Conservation (phyloP, 2,888 invertebrate species). For the Drosophila mettleri region DNA sequence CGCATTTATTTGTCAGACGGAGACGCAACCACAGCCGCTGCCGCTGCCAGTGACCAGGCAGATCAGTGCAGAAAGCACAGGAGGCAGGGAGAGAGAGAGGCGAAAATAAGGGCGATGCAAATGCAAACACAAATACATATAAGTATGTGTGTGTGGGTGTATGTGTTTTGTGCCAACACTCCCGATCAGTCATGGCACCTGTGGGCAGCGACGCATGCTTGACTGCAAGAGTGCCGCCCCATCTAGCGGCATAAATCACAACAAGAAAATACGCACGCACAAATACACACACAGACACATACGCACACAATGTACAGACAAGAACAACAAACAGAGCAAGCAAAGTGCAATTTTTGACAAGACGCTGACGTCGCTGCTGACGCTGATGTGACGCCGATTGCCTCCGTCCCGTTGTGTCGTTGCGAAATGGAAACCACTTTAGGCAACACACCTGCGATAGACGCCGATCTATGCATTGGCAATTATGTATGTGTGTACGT, state of each 20-base stretch:
- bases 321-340: slow-evolving; percentile 24
- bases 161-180: slow-evolving; percentile 20
- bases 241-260: slow-evolving; percentile 59
- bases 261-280: too few species aligned
- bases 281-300: too few species aligned
- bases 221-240: slow-evolving; percentile 45
- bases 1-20: slow-evolving; percentile 33
- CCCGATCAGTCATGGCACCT: slow-evolving; percentile 41
- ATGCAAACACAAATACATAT: slow-evolving; percentile 9
- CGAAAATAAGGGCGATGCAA: slow-evolving; percentile 31
- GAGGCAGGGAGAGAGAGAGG: not conserved
- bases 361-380: slow-evolving; percentile 41
- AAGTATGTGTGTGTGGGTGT: not conserved
- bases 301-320: slow-evolving; percentile 55
- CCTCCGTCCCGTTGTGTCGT: slow-evolving; percentile 25
- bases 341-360: slow-evolving; percentile 61
- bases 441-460: slow-evolving; percentile 69
- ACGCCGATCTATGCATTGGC: slow-evolving; percentile 35
- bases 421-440: slow-evolving; percentile 76
- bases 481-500: slow-evolving; percentile 14
- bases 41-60: slow-evolving; percentile 19
- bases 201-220: slow-evolving; percentile 45
- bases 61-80: slow-evolving; percentile 6
- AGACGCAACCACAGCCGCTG: slow-evolving; percentile 33
- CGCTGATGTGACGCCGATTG: slow-evolving; percentile 52